Conservation (phyloP, 2,797 vertebrate species). For the Acanthurus tractus region DNA sequence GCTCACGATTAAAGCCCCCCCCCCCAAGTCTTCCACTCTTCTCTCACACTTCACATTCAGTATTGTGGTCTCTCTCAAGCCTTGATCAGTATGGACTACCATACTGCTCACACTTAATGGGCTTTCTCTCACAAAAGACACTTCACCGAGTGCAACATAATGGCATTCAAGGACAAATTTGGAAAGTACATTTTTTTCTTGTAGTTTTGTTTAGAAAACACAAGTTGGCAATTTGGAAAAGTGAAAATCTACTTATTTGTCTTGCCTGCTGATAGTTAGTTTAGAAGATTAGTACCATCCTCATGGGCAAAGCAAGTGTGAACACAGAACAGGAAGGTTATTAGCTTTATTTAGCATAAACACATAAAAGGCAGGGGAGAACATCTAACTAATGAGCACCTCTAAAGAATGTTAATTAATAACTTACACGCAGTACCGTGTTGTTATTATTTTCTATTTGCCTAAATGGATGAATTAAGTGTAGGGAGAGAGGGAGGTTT, state of each 20-base stretch:
- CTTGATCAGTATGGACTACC: constrained; percentile 67
- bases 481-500: background rate
- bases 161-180: constrained; percentile 34
- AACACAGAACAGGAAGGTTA: background rate
- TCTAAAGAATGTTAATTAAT: background rate
- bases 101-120: constrained; percentile 35
- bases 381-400: too few relatives aligned
- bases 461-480: background rate
- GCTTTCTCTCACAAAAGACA: constrained; percentile 39
- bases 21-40: constrained; percentile 20
- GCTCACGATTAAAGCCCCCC: constrained; percentile 47
- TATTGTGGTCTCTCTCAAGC: constrained; percentile 26
- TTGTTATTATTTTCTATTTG: background rate
- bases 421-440: background rate
- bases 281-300: background rate
- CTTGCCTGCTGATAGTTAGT: background rate
- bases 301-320: background rate
- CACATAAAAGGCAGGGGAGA: background rate
- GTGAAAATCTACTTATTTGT: background rate
- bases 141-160: constrained; percentile 21
- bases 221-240: background rate
- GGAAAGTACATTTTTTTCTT: constrained; percentile 6
- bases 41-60: constrained; percentile 46
- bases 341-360: background rate
- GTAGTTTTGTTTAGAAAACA: constrained; percentile 7